Evolutionary conservation across 2,797 vertebrate genomes (phyloP), one percentile per base, ranked within the genome.

Genomic region (Gymnoscopelus microlampas): DNA sequence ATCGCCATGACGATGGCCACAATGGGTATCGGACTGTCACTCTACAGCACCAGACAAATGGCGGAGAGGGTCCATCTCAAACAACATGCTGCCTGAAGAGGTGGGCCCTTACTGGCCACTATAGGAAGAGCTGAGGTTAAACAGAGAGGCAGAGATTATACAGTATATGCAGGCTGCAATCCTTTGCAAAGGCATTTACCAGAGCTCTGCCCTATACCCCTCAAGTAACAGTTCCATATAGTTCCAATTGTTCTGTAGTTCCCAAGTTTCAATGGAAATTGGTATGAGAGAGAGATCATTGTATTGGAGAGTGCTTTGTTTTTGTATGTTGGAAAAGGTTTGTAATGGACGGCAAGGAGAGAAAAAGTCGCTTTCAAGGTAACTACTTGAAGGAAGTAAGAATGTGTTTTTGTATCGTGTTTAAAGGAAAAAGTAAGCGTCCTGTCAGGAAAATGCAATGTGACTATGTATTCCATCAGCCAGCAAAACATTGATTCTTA

Each of bases 1-100:
- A 82, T 95, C 66, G 95, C 96, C 68, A 73, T 96, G 71, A 70
- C 93, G 66, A 89, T 97, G 89, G 96, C 96, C 0, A 81, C 93
- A 0, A 66, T 95, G 0, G 96, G 96, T 24, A 84, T 94, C 62
- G 93, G 94, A 0, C 81, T 96, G 65, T 97, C 95, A 74, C 84
- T 94, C 81, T 97, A 96, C 85, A 95, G 95, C 0, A 79, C 85
- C 70, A 90, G 93, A 63, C 93, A 89, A 82, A 95, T 97, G 95
- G 82, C 92, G 0, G 73, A 87, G 26, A 70, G 66, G 10, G 81
- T 87, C 49, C 80, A 69, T 0, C 60, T 84, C 61, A 83, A 83
- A 5, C 80, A 55, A 7, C 53, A 64, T 0, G 23, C 9, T 0
- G 23, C 24, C 65, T 82, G 82, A 83, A 0, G 50, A 15, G 47